A percentile compares a stretch with the other conserved stretches of the same genome.
Evolutionary conservation across 2,797 vertebrate genomes (phyloP).

Genomic region (Phalanger gymnotis): DNA sequence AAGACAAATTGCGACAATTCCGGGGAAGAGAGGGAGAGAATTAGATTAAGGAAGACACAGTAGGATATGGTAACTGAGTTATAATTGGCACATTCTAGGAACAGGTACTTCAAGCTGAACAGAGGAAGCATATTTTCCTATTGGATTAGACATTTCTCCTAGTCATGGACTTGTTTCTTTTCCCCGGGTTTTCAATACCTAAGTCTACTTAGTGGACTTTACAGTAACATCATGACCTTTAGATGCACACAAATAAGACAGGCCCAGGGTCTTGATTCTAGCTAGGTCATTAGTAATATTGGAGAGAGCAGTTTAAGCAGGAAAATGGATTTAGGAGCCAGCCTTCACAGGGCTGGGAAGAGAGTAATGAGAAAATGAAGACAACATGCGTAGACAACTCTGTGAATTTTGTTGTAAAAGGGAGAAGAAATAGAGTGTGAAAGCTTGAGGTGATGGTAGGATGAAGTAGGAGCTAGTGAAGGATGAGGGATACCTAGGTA

Average conservation of each 20-base stretch:
- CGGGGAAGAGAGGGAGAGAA: neutral
- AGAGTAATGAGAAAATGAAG: neutral
- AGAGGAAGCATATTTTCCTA: neutral
- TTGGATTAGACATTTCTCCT: neutral
- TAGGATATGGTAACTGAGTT: neutral
- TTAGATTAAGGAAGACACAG: neutral
- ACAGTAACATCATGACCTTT: neutral
- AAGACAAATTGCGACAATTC: neutral
- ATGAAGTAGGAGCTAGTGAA: neutral
- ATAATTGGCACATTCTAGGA: neutral
- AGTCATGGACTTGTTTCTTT: neutral
- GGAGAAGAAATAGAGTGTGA: neutral
- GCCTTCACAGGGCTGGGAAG: neutral
- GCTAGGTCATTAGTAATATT: neutral
- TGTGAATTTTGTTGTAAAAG: too few species aligned
- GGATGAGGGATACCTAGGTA: neutral
- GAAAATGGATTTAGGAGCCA: neutral
- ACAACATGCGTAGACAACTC: neutral
- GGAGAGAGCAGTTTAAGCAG: neutral
- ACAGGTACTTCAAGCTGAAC: neutral
- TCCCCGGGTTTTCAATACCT: too few species aligned
- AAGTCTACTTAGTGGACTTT: neutral
- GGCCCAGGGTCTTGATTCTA: neutral
- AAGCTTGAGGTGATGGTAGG: neutral
- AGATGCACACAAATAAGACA: too few species aligned